Conservation (phyloP, 2,113 vertebrate genomes). For the Carassius gibelio region DNA sequence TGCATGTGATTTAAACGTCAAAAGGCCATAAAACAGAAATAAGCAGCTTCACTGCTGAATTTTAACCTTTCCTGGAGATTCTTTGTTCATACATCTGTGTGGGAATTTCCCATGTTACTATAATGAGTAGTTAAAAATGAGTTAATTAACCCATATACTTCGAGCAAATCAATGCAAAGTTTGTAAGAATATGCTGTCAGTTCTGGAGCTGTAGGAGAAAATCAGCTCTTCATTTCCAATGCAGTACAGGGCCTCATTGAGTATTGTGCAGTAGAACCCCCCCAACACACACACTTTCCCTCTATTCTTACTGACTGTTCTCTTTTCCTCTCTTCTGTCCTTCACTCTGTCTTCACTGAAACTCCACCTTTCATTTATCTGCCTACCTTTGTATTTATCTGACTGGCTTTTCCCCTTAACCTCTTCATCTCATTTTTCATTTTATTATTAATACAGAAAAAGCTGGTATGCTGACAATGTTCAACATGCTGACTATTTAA, state of each 20-base stretch:
- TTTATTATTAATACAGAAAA: neutral
- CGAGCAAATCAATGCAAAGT: neutral
- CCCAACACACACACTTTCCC: neutral
- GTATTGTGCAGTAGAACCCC: neutral
- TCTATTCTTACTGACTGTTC: neutral
- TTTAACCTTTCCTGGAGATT: neutral
- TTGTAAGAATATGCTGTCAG: neutral
- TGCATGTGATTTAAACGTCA: neutral
- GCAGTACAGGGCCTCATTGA: conserved; percentile 9
- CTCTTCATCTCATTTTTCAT: neutral
- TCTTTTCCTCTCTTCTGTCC: conserved; percentile 4
- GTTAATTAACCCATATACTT: neutral
- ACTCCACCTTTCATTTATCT: neutral
- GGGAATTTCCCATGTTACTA: neutral
- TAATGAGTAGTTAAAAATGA: neutral
- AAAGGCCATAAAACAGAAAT: neutral
- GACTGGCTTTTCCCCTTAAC: neutral
- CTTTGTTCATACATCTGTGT: neutral
- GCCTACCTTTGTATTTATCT: neutral
- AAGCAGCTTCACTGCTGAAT: neutral
- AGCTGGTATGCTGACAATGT: neutral
- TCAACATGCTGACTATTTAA: neutral
- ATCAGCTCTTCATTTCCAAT: neutral
- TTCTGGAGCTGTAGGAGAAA: neutral
- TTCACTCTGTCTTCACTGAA: neutral